Percentiles rank a stretch among this genome's conserved stretches.
phyloP scores from a whole-genome alignment of 2,113 vertebrate species.

The Regulus satrapa region DNA sequence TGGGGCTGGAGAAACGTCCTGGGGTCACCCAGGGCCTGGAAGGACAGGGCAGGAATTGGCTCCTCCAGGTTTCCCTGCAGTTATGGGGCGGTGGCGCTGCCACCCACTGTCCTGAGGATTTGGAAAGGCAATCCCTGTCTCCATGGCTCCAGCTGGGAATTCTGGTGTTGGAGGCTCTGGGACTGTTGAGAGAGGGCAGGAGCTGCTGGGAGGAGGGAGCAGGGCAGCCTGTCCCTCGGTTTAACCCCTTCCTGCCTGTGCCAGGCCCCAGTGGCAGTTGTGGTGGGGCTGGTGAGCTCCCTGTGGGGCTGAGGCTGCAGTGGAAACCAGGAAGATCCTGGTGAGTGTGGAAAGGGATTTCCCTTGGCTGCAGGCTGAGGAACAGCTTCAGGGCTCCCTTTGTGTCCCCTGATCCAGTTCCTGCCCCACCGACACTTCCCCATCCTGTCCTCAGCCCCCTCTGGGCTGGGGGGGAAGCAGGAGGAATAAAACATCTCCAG shows the following conservation, averaged over 20 bases:
- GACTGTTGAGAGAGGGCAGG: background rate
- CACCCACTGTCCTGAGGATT: accelerated
- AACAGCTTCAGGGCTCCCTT: background rate
- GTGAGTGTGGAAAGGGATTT: background rate
- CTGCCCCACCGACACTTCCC: background rate
- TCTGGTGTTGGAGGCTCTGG: background rate
- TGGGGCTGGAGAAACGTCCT: background rate
- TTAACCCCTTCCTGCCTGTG: background rate
- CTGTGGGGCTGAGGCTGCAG: background rate
- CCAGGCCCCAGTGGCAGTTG: background rate
- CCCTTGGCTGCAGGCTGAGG: background rate
- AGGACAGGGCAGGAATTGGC: background rate
- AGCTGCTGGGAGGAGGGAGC: background rate
- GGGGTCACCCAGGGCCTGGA: background rate
- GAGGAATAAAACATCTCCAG: background rate
- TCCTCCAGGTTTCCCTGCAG: background rate
- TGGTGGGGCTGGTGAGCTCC: background rate
- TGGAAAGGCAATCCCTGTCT: background rate
- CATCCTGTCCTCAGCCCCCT: background rate
- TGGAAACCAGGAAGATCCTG: background rate
- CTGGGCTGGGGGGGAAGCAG: background rate
- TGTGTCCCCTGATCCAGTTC: background rate
- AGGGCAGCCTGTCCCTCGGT: background rate
- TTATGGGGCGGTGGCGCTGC: background rate
- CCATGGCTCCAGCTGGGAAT: accelerated